Percentiles rank a stretch among this genome's conserved stretches.
Evolutionary conservation across 1,140 invertebrate species (phyloP).

Genomic region (Drosophila punjabiensis): DNA sequence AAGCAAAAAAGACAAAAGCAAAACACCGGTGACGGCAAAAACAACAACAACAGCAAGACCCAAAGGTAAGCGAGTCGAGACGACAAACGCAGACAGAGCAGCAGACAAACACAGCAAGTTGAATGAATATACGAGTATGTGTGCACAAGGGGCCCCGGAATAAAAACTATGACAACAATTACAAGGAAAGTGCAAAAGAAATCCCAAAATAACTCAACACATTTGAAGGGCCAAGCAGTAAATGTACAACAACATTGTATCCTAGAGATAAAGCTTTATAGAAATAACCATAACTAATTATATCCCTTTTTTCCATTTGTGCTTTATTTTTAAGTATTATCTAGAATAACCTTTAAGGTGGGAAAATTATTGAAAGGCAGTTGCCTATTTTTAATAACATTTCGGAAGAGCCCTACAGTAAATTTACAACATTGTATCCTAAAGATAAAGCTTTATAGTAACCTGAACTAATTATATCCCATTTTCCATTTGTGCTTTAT

Average conservation of each 20-base stretch:
- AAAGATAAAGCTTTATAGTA: not conserved
- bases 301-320: not conserved
- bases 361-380: not conserved
- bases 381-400: no score
- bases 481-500: not conserved
- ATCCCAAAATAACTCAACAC: not conserved
- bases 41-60: constrained; percentile 41
- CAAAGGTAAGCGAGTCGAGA: constrained; percentile 31
- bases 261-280: not conserved
- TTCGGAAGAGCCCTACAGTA: not conserved
- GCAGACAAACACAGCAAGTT: constrained; percentile 38
- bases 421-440: not conserved
- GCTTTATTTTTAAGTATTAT: not conserved
- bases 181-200: constrained; percentile 8
- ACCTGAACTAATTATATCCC: not conserved
- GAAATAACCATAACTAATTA: not conserved
- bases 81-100: constrained; percentile 16
- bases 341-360: not conserved
- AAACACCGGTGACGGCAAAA: constrained; percentile 29
- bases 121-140: constrained; percentile 54
- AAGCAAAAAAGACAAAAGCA: constrained; percentile 24
- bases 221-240: not conserved
- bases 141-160: not conserved
- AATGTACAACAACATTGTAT: not conserved
- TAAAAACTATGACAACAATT: constrained; percentile 16